A percentile compares a stretch with the other conserved stretches of the same genome.
Evolutionary conservation across 2,113 vertebrate genomes (phyloP).

Genomic region (Scomber scombrus): DNA sequence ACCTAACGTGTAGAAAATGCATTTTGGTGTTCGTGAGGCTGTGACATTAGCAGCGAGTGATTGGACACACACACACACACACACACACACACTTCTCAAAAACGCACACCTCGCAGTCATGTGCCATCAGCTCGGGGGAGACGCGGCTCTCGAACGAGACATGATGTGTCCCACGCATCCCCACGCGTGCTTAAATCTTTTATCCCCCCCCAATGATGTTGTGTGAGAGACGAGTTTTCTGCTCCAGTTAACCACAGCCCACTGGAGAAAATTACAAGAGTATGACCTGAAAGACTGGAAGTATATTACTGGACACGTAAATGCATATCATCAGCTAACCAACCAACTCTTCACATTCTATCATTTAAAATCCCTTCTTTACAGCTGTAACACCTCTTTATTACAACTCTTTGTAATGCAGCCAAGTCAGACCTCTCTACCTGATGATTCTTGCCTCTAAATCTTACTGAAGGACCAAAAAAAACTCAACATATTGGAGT

Average conservation of each 20-base stretch:
- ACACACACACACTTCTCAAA: background rate
- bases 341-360: too few relatives aligned
- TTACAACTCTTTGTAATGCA: too few relatives aligned
- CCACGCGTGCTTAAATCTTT: constrained; percentile 55
- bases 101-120: constrained; percentile 19
- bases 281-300: background rate
- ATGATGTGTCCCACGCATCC: constrained; percentile 31
- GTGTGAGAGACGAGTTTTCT: constrained; percentile 44
- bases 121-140: constrained; percentile 29
- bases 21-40: constrained; percentile 15
- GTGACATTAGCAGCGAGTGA: background rate
- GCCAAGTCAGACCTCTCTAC: too few relatives aligned
- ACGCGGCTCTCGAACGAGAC: constrained; percentile 23
- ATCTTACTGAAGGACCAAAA: background rate
- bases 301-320: too few relatives aligned
- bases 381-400: too few relatives aligned
- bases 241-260: constrained; percentile 60
- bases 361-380: too few relatives aligned
- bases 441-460: too few relatives aligned
- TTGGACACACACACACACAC: constrained; percentile 16
- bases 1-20: constrained; percentile 26
- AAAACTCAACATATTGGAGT: background rate
- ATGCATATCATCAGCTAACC: too few relatives aligned
- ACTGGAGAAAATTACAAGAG: constrained; percentile 16
- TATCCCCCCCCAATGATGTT: constrained; percentile 29